These are phyloP conservation scores for Nymphalis io DNA, from an alignment of 1,140 invertebrate species.

Conservation along the genomic window DNA sequence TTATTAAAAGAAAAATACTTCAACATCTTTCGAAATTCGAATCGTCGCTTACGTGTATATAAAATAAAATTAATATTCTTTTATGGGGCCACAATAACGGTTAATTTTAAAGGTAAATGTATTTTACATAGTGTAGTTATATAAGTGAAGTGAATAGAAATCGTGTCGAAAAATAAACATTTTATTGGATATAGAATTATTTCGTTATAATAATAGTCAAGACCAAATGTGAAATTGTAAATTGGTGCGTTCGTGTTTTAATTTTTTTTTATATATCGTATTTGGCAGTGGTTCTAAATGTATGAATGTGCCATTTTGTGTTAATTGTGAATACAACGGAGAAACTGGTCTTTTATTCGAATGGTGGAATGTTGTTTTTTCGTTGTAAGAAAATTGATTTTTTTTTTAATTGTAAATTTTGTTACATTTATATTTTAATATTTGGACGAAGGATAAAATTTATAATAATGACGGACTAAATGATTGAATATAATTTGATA, in stretches of 20 bases:
- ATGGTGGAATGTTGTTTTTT: slow-evolving; percentile 25
- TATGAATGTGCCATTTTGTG: slow-evolving; percentile 31
- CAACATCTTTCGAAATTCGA: not conserved
- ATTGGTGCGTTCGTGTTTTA: slow-evolving; percentile 1
- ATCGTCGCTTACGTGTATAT: not conserved
- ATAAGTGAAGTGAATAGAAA: not conserved
- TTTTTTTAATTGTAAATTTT: slow-evolving; percentile 35
- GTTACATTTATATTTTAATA: slow-evolving; percentile 29
- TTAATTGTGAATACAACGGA: slow-evolving; percentile 17
- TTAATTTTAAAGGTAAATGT: slow-evolving; percentile 19
- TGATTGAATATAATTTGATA: slow-evolving; percentile 2
- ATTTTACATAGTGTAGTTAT: slow-evolving; percentile 15
- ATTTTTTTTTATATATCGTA: not conserved
- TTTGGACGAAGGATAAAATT: slow-evolving; percentile 4
- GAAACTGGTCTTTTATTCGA: slow-evolving; percentile 4
- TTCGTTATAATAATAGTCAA: slow-evolving; percentile 28
- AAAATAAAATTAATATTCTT: slow-evolving; percentile 13
- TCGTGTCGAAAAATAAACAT: slow-evolving; percentile 7
- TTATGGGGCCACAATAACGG: slow-evolving; percentile 15
- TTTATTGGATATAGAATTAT: slow-evolving; percentile 16
- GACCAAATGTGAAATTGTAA: slow-evolving; percentile 31
- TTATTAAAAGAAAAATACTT: not conserved
- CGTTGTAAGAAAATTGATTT: slow-evolving; percentile 35
- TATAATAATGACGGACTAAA: slow-evolving; percentile 2
- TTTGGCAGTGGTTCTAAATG: slow-evolving; percentile 7